Base-by-base conservation (phyloP, 2,888 invertebrate species). In the Platypus cylindrus region DNA sequence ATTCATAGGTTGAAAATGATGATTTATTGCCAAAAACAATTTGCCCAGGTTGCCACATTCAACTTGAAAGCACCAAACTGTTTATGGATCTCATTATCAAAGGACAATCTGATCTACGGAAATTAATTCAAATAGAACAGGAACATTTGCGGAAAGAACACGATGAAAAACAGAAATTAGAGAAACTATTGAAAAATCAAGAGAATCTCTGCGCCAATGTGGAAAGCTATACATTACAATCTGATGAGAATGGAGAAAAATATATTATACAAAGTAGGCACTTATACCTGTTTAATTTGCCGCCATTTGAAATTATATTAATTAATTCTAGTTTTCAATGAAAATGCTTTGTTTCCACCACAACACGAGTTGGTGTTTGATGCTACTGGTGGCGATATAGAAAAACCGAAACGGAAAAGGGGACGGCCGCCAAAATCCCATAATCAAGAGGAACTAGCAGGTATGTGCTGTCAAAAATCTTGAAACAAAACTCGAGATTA, bases 11-110 rank as follows among this genome's bases (percentile, higher is more conserved):
- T 17, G 62, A 64, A 33, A 71, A 78, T 55, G 78, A 82, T 65
- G 75, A 74, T 1, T 71, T 71, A 51, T 65, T 75, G 44, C 82
- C 82, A 2, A 67, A 73, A 33, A 75, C 75, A 13, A 76, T 84
- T 47, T 84, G 84, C 52, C 78, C 78, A 5, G 78, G 78, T 24
- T 84, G 84, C 51, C 76, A 76, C 41, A 75, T 81, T 37, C 80
- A 81, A 54, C 54, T 83, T 46, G 78, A 81, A 56, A 73, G 79
- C 26, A 78, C 80, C 14, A 73, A 75, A 36, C 73, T 77, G 49
- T 84, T 84, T 58, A 70, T 84, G 48, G 75, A 78, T 47, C 60
- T 81, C 12, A 71, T 84, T 44, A 65, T 75, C 34, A 70, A 70
- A 50, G 83, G 83, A 2, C 83, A 83, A 59, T 67, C 67, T 48